phyloP scores from a whole-genome alignment of 2,113 vertebrate species.

The Actenoides hombroni region DNA sequence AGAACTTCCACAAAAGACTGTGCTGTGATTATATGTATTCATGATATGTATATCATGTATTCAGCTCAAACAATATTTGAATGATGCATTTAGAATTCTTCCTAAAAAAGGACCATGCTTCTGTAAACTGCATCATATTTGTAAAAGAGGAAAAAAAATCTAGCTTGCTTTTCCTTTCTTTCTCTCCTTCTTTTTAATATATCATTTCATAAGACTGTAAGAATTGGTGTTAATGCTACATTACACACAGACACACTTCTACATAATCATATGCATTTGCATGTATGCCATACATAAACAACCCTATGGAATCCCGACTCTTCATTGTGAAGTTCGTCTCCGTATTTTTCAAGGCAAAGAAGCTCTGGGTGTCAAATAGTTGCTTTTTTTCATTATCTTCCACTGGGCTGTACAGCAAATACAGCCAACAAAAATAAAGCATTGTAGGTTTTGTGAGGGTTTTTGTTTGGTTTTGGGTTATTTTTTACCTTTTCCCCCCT shows the following conservation, averaged over 20 bases:
- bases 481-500: not conserved
- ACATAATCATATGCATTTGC: constrained; percentile 58
- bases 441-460: fast-evolving
- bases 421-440: not conserved
- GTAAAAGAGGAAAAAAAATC: constrained; percentile 50
- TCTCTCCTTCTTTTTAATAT: constrained; percentile 49
- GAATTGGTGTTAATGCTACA: constrained; percentile 62
- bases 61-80: constrained; percentile 80
- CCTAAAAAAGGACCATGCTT: constrained; percentile 76
- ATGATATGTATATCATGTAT: constrained; percentile 78
- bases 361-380: not conserved
- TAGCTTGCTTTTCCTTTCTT: constrained; percentile 70
- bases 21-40: constrained; percentile 77
- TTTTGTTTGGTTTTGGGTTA: not conserved
- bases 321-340: constrained; percentile 52
- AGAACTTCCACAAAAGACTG: constrained; percentile 73
- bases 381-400: not conserved
- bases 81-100: constrained; percentile 79
- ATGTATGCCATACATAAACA: constrained; percentile 64
- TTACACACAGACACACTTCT: constrained; percentile 66
- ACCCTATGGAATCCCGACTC: constrained; percentile 25
- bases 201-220: constrained; percentile 61
- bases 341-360: constrained; percentile 51
- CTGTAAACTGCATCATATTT: constrained; percentile 78
- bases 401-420: not conserved